Conservation (phyloP, 2,113 vertebrate species). For the Mormyrus iriodes region DNA sequence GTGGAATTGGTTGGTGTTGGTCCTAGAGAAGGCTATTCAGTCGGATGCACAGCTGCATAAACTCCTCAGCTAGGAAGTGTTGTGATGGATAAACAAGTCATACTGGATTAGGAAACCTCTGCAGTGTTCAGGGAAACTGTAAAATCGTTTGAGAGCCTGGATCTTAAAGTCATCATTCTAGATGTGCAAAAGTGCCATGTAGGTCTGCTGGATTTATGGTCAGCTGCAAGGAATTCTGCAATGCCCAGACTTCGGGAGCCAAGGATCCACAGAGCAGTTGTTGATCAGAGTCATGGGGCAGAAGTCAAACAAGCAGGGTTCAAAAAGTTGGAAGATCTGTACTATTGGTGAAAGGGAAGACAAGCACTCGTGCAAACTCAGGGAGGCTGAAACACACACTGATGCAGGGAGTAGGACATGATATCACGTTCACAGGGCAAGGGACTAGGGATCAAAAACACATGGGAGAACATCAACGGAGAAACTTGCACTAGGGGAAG, state of each 20-base stretch:
- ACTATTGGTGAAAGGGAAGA: neutral
- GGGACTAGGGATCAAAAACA: neutral
- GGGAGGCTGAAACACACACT: neutral
- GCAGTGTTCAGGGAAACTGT: neutral
- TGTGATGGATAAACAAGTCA: neutral
- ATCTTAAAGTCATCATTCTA: neutral
- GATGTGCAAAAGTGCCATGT: neutral
- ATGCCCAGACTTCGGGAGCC: neutral
- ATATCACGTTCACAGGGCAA: neutral
- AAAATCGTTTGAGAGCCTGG: neutral
- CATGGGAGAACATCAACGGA: neutral
- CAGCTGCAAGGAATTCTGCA: neutral
- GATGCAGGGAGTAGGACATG: neutral
- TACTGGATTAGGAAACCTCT: neutral
- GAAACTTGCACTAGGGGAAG: neutral
- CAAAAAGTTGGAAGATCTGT: neutral
- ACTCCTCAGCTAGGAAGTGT: neutral
- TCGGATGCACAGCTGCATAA: neutral
- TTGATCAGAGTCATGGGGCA: neutral
- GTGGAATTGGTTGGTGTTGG: neutral
- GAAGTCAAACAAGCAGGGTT: neutral
- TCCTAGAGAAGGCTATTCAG: neutral
- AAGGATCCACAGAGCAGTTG: neutral
- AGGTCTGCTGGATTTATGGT: neutral
- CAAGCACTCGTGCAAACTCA: too few relatives aligned